phyloP scores from a whole-genome alignment of 2,888 invertebrate genomes.

The Congeria kusceri region DNA sequence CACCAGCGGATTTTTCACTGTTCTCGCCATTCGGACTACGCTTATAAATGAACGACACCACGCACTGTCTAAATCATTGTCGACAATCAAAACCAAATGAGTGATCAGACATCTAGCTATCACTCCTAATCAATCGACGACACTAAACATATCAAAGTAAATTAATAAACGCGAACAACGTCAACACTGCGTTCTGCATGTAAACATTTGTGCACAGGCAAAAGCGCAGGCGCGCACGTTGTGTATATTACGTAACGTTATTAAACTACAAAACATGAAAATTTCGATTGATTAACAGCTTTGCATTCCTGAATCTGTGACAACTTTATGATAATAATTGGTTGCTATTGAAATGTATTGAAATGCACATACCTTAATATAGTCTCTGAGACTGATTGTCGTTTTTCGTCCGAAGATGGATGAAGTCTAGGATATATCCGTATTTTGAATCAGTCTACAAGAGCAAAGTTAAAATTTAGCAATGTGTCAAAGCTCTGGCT shows the following conservation, averaged over 20 bases:
- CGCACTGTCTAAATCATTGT: slow-evolving; percentile 58
- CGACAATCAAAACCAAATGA: slow-evolving; percentile 63
- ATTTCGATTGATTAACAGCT: no score
- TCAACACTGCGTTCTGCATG: neutral
- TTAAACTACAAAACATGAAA: no score
- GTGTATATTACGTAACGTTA: no score
- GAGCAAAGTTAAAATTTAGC: slow-evolving; percentile 65
- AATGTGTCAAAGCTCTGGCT: slow-evolving; percentile 65
- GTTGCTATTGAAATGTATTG: slow-evolving; percentile 45
- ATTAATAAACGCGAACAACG: neutral
- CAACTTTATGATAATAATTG: neutral
- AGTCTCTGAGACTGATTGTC: slow-evolving; percentile 5
- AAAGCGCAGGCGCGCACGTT: no score
- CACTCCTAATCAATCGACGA: slow-evolving; percentile 59
- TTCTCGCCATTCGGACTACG: slow-evolving; percentile 54
- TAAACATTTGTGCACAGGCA: no score
- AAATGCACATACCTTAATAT: slow-evolving; percentile 64
- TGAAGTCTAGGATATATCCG: slow-evolving; percentile 59
- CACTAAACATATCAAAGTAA: slow-evolving; percentile 41
- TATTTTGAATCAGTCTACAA: slow-evolving; percentile 56
- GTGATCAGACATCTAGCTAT: slow-evolving; percentile 44
- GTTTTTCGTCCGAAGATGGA: slow-evolving; percentile 45
- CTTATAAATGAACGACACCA: slow-evolving; percentile 57
- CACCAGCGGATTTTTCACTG: slow-evolving; percentile 33
- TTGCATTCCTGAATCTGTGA: no score